Evolutionary conservation across 2,113 vertebrate genomes (phyloP), one percentile per base, ranked within the genome.

Genomic region (Proterorhinus semilunaris): DNA sequence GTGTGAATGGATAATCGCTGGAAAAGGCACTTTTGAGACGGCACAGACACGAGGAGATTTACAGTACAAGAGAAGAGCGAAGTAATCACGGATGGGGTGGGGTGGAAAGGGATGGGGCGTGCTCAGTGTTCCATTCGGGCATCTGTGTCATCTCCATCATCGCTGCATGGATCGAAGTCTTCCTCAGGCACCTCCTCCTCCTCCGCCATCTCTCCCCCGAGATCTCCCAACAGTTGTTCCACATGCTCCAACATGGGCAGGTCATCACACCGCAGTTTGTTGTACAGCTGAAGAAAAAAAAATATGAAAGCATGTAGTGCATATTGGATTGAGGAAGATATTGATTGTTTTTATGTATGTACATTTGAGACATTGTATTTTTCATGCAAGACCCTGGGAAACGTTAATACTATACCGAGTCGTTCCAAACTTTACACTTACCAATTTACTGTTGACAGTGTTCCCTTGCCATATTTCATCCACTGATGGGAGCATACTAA

Each of bases 201-300:
- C 67, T 53, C 90, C 11, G 79, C 89, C 27, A 84, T 49, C 36
- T 90, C 90, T 63, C 84, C 89, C 45, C 86, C 91, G 27, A 94
- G 86, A 66, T 93, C 91, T 0, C 69, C 81, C 1, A 95, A 82
- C 68, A 94, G 90, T 85, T 93, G 92, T 66, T 93, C 91, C 11
- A 84, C 74, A 6, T 93, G 93, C 75, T 93, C 91, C 82, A 91
- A 70, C 86, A 94, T 73, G 1, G 89, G 87, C 49, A 82, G 68
- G 78, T 93, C 92, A 17, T 93, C 93, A 74, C 93, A 94, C 9
- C 51, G 81, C 72, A 95, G 84, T 84, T 94, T 94, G 54, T 13
- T 46, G 71, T 93, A 91, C 44, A 94, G 85, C 92, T 95, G 81
- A 10, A 51, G 9, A 65, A 36, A 36, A 6, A n/a, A 64, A 21